Conservation (phyloP, 2,797 vertebrate species). For the Sitta carolinensis region DNA sequence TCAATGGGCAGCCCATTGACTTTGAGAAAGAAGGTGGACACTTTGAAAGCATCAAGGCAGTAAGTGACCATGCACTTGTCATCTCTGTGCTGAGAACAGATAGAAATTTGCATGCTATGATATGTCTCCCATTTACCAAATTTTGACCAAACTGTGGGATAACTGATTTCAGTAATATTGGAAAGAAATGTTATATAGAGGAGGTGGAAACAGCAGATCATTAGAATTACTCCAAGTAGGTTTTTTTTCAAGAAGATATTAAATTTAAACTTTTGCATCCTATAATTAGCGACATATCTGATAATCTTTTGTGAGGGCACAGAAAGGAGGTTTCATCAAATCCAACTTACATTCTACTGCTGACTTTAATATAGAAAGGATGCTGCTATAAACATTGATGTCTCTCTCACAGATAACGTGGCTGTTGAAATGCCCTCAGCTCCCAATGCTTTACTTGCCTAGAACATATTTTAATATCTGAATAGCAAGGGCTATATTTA, state of each 20-base stretch:
- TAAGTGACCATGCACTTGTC: constrained; percentile 77
- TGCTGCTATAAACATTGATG: background rate
- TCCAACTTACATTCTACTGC: background rate
- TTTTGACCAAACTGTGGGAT: background rate
- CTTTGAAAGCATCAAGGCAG: constrained; percentile 95
- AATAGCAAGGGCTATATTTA: background rate
- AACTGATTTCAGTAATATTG: background rate
- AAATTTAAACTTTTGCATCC: background rate
- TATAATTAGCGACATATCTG: background rate
- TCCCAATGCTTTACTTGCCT: background rate
- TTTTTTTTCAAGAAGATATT: background rate
- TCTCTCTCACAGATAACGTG: background rate
- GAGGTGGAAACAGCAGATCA: background rate
- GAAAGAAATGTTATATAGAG: background rate
- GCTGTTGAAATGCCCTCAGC: background rate
- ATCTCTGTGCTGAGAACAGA: background rate
- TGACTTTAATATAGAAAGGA: background rate
- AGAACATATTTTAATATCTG: background rate
- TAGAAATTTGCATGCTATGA: background rate
- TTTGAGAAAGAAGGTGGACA: constrained; percentile 90
- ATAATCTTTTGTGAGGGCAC: background rate
- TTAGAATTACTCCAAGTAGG: background rate
- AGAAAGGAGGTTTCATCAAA: background rate
- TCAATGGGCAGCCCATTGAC: constrained; percentile 88
- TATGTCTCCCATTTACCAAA: background rate